Percentiles rank a stretch among this genome's conserved stretches.
Conservation (phyloP, 2,113 vertebrate species). For the Corydoras maculifer region DNA sequence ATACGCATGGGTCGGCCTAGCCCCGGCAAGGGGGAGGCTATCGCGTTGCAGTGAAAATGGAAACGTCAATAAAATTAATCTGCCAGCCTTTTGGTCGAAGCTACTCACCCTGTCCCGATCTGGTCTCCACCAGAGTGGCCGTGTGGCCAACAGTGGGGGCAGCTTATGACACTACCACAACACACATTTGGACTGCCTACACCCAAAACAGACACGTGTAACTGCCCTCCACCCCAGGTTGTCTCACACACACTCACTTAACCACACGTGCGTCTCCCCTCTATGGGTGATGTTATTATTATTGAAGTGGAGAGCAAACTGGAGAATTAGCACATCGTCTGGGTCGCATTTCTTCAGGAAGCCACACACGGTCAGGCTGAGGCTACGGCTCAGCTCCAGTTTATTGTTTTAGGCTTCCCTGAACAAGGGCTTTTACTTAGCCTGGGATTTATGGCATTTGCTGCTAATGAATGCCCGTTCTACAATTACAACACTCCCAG, state of each 20-base stretch:
- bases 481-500: conserved; percentile 60
- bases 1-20: conserved; percentile 85
- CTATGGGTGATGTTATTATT: conserved; percentile 59
- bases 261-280: conserved; percentile 2
- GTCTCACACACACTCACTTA: conserved; percentile 24
- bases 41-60: conserved; percentile 98
- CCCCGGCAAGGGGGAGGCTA: conserved; percentile 83
- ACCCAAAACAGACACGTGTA: conserved; percentile 28
- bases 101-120: conserved; percentile 61
- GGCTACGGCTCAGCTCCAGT: conserved; percentile 71
- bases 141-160: conserved; percentile 60
- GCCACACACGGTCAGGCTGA: conserved; percentile 71
- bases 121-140: conserved; percentile 29
- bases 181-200: conserved; percentile 18
- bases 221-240: conserved; percentile 30
- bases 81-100: conserved; percentile 87
- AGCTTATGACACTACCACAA: conserved; percentile 60
- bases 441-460: conserved; percentile 96
- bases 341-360: conserved; percentile 78
- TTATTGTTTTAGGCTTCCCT: conserved; percentile 98
- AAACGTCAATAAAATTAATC: conserved; percentile 99
- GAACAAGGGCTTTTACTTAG: conserved; percentile 97
- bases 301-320: conserved; percentile 58
- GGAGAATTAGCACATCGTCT: conserved; percentile 66
- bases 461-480: conserved; percentile 87